Evolutionary conservation across 2,888 invertebrate genomes (phyloP).

Genomic region (Meandrusa payeni): DNA sequence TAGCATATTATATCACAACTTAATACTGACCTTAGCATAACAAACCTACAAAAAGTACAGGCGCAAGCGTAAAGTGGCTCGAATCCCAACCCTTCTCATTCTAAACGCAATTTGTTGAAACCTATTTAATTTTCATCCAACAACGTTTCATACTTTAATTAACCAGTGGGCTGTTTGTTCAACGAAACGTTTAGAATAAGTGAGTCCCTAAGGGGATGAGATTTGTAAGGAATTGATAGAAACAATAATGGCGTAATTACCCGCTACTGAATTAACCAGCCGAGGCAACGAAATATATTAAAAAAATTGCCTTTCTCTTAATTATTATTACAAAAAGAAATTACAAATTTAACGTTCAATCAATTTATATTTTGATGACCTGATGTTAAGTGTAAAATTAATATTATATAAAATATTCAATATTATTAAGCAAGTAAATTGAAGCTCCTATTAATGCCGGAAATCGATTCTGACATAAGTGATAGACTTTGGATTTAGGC

Average conservation of each 20-base stretch:
- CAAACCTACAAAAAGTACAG: conserved; percentile 40
- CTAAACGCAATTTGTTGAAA: conserved; percentile 51
- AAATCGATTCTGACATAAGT: too few species aligned
- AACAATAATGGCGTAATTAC: conserved; percentile 35
- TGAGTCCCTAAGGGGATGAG: conserved; percentile 38
- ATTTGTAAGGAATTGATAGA: conserved; percentile 44
- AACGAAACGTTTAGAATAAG: conserved; percentile 39
- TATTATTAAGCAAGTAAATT: too few species aligned
- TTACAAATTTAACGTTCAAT: too few species aligned
- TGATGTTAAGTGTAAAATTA: too few species aligned
- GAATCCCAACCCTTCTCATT: conserved; percentile 39
- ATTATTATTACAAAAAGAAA: background rate
- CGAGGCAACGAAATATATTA: conserved; percentile 2
- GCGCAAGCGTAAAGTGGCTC: conserved; percentile 41
- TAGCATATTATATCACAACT: conserved; percentile 16
- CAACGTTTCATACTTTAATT: conserved; percentile 52
- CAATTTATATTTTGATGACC: too few species aligned
- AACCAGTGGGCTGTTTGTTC: conserved; percentile 48
- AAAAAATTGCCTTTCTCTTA: conserved; percentile 2
- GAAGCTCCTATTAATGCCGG: too few species aligned
- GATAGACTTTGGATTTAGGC: too few species aligned
- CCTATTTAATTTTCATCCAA: conserved; percentile 57
- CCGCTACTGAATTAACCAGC: conserved; percentile 26
- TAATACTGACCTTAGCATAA: conserved; percentile 40
- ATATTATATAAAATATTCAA: too few species aligned